Conservation (phyloP, 2,797 vertebrate genomes). For the Rachycentron canadum region DNA sequence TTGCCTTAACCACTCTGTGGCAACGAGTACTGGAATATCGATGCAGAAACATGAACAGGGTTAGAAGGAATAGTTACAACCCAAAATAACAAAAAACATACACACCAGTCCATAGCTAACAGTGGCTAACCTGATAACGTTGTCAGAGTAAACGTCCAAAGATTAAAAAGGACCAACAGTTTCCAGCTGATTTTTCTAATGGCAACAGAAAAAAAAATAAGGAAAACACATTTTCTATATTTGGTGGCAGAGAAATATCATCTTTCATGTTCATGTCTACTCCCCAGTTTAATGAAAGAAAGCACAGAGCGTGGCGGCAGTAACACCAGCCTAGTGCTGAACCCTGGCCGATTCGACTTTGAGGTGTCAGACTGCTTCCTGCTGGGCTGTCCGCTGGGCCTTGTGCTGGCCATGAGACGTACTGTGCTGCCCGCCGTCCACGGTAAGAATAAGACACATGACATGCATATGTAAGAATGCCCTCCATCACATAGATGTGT, state of each 20-base stretch:
- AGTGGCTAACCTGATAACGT: not conserved
- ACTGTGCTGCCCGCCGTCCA: slow-evolving; percentile 93
- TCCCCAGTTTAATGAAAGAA: slow-evolving; percentile 89
- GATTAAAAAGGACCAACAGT: not conserved
- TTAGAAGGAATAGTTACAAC: not conserved
- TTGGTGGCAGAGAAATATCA: not conserved
- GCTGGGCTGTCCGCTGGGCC: slow-evolving; percentile 94
- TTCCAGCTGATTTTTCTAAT: not conserved
- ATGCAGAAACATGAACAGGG: not conserved
- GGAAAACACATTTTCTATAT: not conserved
- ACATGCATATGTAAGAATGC: not conserved
- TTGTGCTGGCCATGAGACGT: slow-evolving; percentile 97
- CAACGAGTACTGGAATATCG: not conserved
- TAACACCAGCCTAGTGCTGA: slow-evolving; percentile 86
- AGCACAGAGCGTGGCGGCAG: slow-evolving; percentile 83
- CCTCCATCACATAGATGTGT: not conserved
- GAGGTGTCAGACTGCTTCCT: slow-evolving; percentile 98
- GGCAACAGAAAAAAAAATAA: not conserved
- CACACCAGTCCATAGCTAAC: not conserved
- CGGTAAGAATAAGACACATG: slow-evolving; percentile 81
- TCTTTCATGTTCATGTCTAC: slow-evolving; percentile 2
- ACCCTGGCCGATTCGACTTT: slow-evolving; percentile 93
- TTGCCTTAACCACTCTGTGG: not conserved
- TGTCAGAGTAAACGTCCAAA: not conserved
- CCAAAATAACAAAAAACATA: too few species aligned